Evolutionary conservation across 2,888 invertebrate genomes (phyloP), one percentile per base, ranked within the genome.

Genomic region (Serrognathus titanus): DNA sequence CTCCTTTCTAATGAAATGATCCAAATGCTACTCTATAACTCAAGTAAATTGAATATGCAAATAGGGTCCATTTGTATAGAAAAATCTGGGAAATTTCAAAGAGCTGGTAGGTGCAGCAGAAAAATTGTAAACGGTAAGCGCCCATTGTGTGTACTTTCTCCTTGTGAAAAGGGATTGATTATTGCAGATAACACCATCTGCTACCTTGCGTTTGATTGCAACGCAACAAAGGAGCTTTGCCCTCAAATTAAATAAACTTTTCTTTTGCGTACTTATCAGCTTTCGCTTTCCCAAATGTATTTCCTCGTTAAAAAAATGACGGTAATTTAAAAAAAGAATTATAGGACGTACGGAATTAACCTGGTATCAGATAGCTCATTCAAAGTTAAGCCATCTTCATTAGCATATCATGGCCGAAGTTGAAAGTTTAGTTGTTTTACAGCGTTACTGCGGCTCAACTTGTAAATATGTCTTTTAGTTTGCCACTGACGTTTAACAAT

Each of bases 391-490:
- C 62, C 59, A 63, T 64, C 61, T 63, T 65, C 64, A 66, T 65
- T 66, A 65, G 64, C 64, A 66, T 66, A 66, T 63, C 59, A 58
- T 57, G 55, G 60, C 60, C 57, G 61, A 57, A 60, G 58, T 57
- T 55, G 57, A 60, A 62, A 61, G 58, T 62, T 49, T 60, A 62
- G 62, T 55, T 55, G 58, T 61, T 58, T 59, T 62, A 63, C 63
- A 60, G 54, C 60, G 57, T 53, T 51, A 55, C 59, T 58, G 63
- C 55, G 63, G 62, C 59, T 58, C 52, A 60, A 62, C 62, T 66
- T 66, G 64, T 66, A 66, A 66, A 66, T 66, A 65, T 66, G 66
- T 66, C 65, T 65, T 62, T 64, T 64, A 64, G 63, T 66, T 16
- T 66, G 66, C 62, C 54, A 59, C 61, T 63, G 66, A 66, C 66